phyloP scores from a whole-genome alignment of 2,113 vertebrate genomes.

The Pangasianodon hypophthalmus region DNA sequence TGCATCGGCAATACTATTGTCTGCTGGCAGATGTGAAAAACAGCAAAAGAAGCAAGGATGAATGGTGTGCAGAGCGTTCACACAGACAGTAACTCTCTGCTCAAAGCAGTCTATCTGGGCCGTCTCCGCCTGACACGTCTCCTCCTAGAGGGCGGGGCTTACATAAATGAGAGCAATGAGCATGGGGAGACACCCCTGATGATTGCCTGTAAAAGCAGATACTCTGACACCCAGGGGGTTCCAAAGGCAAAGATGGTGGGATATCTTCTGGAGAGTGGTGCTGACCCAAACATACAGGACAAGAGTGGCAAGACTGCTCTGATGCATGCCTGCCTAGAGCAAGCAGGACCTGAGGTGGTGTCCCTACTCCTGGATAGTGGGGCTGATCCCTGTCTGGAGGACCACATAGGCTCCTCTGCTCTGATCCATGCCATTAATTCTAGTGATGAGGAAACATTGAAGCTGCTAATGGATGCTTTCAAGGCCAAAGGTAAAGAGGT shows the following conservation, averaged over 20 bases:
- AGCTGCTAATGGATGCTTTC: constrained; percentile 84
- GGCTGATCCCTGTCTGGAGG: constrained; percentile 86
- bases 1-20: background rate
- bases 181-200: constrained; percentile 87
- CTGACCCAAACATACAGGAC: constrained; percentile 93
- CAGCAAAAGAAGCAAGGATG: constrained; percentile 52
- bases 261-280: constrained; percentile 89
- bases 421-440: constrained; percentile 84
- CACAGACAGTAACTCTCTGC: constrained; percentile 81
- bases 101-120: constrained; percentile 87
- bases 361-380: constrained; percentile 79
- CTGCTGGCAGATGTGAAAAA: background rate
- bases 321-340: constrained; percentile 87
- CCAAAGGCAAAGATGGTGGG: constrained; percentile 86
- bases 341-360: constrained; percentile 80
- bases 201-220: constrained; percentile 85
- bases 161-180: constrained; percentile 90
- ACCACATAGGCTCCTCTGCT: constrained; percentile 80
- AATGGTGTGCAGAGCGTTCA: constrained; percentile 66
- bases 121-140: constrained; percentile 87
- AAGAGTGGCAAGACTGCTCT: constrained; percentile 86
- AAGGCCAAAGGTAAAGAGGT: constrained; percentile 88
- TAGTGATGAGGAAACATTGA: constrained; percentile 80
- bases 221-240: constrained; percentile 81
- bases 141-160: constrained; percentile 87